Evolutionary conservation across 2,113 vertebrate genomes (phyloP).

Genomic region (Cromileptes altivelis): DNA sequence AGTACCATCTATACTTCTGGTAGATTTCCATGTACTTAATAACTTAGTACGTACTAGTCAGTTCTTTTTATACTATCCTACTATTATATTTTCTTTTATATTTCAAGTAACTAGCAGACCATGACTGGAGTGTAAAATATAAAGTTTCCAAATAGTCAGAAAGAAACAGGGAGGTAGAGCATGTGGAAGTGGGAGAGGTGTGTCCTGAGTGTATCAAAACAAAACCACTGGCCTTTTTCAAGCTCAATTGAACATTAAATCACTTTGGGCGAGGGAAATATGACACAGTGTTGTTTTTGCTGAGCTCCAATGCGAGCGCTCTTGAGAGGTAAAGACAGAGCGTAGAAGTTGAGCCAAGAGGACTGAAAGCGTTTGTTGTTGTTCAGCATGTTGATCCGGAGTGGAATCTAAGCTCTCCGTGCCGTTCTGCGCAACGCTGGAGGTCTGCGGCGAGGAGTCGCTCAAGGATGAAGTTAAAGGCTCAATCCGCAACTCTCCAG

Average conservation of each 20-base stretch:
- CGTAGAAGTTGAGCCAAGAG: conserved; percentile 47
- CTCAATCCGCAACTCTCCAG: conserved; percentile 30
- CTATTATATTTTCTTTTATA: too few species aligned
- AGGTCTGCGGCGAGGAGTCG: conserved; percentile 35
- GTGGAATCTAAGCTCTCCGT: conserved; percentile 62
- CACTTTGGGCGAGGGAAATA: conserved; percentile 60
- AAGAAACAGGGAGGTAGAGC: conserved; percentile 28
- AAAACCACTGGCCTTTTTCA: conserved; percentile 49
- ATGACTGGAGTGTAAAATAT: too few species aligned
- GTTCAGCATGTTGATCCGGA: conserved; percentile 56
- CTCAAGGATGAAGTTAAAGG: conserved; percentile 59
- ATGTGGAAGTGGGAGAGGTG: conserved; percentile 35
- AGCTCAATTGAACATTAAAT: conserved; percentile 66
- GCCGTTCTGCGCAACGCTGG: conserved; percentile 30
- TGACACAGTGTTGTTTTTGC: conserved; percentile 64
- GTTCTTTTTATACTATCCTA: too few species aligned
- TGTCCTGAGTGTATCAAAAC: conserved; percentile 59
- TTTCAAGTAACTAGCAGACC: too few species aligned
- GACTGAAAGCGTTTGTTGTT: conserved; percentile 66
- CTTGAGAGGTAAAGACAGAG: conserved; percentile 44
- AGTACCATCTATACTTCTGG: too few species aligned
- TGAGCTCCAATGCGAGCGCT: conserved; percentile 22
- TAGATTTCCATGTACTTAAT: too few species aligned
- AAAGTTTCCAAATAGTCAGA: background rate
- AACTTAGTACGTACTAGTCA: too few species aligned